Conservation (phyloP, 2,888 invertebrate genomes). For the Megastigmus dorsalis region DNA sequence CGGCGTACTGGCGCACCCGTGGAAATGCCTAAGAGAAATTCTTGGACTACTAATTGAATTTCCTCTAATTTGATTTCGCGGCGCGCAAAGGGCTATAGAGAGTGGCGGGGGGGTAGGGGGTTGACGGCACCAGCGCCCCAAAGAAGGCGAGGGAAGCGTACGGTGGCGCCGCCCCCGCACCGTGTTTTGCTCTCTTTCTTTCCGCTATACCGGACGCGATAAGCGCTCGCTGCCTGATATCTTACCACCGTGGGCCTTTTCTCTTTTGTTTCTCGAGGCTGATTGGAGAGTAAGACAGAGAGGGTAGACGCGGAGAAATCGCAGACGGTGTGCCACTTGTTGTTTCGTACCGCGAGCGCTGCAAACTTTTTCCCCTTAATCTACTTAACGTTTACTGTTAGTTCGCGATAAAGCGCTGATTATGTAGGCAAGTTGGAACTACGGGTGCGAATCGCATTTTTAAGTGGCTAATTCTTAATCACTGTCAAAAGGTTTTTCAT, state of each 20-base stretch:
- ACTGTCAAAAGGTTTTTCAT: too few species aligned
- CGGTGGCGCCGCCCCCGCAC: slow-evolving; percentile 3
- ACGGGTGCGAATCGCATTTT: too few species aligned
- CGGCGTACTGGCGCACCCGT: slow-evolving; percentile 61
- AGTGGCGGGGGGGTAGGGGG: too few species aligned
- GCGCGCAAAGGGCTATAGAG: too few species aligned
- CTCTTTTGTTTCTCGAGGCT: too few species aligned
- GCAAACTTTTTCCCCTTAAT: slow-evolving; percentile 1
- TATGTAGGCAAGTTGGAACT: too few species aligned
- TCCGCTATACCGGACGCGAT: neutral
- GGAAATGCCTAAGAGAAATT: slow-evolving; percentile 64
- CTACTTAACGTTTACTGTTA: neutral
- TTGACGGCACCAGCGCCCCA: too few species aligned
- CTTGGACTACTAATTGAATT: slow-evolving; percentile 70
- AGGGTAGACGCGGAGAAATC: too few species aligned
- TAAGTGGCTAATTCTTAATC: too few species aligned
- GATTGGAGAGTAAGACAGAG: too few species aligned
- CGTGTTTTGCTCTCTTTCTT: neutral
- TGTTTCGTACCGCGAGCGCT: neutral
- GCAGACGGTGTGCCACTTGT: slow-evolving; percentile 32
- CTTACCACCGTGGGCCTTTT: too few species aligned
- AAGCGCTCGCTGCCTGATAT: too few species aligned
- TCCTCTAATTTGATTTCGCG: slow-evolving; percentile 68
- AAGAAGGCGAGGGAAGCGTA: neutral
- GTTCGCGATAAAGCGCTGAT: neutral